phyloP scores from a whole-genome alignment of 2,113 vertebrate genomes.

The Nannospalax galili region DNA sequence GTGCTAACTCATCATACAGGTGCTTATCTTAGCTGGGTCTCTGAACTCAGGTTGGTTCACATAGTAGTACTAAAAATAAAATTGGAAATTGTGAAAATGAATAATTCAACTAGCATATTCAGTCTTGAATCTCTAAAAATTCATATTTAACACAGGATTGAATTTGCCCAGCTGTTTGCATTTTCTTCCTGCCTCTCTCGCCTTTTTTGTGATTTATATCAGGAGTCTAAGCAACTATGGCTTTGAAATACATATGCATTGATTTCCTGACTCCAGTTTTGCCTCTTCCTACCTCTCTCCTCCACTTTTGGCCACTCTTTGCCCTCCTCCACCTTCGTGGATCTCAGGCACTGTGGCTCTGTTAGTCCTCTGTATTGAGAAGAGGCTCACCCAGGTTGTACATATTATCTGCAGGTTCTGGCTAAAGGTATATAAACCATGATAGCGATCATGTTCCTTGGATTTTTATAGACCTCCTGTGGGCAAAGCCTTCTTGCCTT shows the following conservation, averaged over 20 bases:
- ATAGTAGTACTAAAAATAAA: conserved; percentile 37
- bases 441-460: background rate
- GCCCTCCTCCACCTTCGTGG: background rate
- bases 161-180: conserved; percentile 49
- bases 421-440: background rate
- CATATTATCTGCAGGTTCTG: background rate
- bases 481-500: background rate
- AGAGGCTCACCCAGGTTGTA: background rate
- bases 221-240: conserved; percentile 37
- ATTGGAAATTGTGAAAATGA: conserved; percentile 49
- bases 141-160: conserved; percentile 35
- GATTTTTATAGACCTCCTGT: background rate
- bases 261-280: background rate
- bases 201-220: conserved; percentile 43
- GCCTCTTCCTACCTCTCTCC: background rate
- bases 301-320: background rate
- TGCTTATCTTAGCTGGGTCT: background rate
- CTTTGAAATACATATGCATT: background rate
- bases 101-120: conserved; percentile 57
- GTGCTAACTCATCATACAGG: background rate
- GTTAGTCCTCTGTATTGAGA: background rate
- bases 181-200: background rate
- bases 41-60: background rate
- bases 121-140: conserved; percentile 64
- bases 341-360: background rate